Conservation (phyloP, 2,113 vertebrate species). For the Vulpes ferrilata region DNA sequence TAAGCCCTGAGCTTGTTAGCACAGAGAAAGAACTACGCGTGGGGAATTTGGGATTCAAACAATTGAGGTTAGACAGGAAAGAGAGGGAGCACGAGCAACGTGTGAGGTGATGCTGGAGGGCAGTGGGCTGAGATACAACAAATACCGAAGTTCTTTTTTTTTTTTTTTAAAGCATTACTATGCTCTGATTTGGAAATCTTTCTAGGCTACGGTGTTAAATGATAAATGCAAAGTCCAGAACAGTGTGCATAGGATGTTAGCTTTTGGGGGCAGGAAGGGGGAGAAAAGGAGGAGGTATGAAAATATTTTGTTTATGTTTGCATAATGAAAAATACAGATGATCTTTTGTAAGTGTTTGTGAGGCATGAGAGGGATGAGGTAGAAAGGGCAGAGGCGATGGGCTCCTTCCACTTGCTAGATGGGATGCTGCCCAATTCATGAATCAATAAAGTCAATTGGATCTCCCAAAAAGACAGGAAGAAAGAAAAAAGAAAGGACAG, state of each 20-base stretch:
- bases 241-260: not conserved
- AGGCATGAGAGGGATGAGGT: not conserved
- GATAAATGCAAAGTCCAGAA: not conserved
- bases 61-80: not conserved
- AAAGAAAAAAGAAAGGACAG: not conserved
- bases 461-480: not conserved
- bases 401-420: not conserved
- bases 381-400: not conserved
- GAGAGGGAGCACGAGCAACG: not conserved
- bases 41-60: not conserved
- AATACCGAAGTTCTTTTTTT: not conserved
- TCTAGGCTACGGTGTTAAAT: conserved; percentile 37
- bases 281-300: not conserved
- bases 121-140: not conserved
- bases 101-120: not conserved
- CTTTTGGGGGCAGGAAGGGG: not conserved
- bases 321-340: conserved; percentile 53
- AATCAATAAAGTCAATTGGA: not conserved
- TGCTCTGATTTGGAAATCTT: conserved; percentile 51
- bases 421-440: not conserved
- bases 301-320: conserved; percentile 49
- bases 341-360: not conserved
- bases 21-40: not conserved
- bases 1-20: not conserved
- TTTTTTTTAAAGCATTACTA: not conserved